Conservation (phyloP, 2,888 invertebrate genomes). For the Eubasilissa splendida region DNA sequence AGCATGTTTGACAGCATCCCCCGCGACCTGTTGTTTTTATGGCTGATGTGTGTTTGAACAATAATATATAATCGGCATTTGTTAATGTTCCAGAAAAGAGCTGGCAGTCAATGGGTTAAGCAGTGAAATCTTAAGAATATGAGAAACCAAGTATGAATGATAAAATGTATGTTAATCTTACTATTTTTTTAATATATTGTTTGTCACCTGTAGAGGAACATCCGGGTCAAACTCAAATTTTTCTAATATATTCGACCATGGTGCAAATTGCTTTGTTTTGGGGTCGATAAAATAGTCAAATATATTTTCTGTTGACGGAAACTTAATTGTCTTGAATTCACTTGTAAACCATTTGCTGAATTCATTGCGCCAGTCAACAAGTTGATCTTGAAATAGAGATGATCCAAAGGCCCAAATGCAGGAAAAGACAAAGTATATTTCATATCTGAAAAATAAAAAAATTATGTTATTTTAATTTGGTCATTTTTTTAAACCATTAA, state of each 20-base stretch:
- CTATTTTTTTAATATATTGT: too few relatives aligned
- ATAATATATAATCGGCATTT: too few relatives aligned
- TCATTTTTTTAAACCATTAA: neutral
- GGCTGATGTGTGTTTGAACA: too few relatives aligned
- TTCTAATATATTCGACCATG: conserved; percentile 89
- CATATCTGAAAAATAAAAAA: conserved; percentile 74
- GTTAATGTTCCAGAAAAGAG: too few relatives aligned
- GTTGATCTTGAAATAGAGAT: conserved; percentile 90
- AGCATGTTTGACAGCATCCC: too few relatives aligned
- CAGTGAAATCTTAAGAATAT: too few relatives aligned
- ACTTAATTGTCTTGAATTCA: conserved; percentile 93
- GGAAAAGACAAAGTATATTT: conserved; percentile 93
- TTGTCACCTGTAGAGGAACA: conserved; percentile 84
- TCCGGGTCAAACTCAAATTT: conserved; percentile 89
- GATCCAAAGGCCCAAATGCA: conserved; percentile 96
- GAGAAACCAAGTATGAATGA: too few relatives aligned
- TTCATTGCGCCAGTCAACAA: conserved; percentile 92
- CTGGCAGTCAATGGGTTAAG: too few relatives aligned
- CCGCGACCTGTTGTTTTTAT: too few relatives aligned
- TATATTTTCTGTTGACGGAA: conserved; percentile 86
- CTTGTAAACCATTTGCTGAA: conserved; percentile 96
- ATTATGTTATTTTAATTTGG: neutral
- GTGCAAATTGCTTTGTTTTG: conserved; percentile 87
- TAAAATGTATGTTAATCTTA: too few relatives aligned
- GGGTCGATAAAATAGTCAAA: conserved; percentile 93